Percentiles rank a stretch among this genome's conserved stretches.
phyloP scores from a whole-genome alignment of 1,140 invertebrate genomes.

The Scaptomyza graminum region DNA sequence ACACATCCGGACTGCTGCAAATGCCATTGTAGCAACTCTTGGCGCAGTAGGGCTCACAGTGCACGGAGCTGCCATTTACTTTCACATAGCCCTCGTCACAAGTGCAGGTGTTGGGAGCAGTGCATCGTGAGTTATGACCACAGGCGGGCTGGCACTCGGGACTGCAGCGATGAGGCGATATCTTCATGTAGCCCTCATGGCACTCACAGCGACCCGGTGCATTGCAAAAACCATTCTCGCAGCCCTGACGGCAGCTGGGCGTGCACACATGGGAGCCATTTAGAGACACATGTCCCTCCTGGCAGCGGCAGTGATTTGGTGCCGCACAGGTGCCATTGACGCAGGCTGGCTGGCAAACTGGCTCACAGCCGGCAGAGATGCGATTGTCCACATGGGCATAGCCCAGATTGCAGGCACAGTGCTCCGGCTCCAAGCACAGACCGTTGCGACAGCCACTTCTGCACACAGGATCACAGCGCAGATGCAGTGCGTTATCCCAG shows the following conservation, averaged over 20 bases:
- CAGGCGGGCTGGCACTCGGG: slow-evolving; percentile 85
- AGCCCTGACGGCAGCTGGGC: slow-evolving; percentile 70
- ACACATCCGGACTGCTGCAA: slow-evolving; percentile 84
- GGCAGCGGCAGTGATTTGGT: slow-evolving; percentile 84
- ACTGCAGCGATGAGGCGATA: slow-evolving; percentile 83
- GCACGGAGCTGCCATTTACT: slow-evolving; percentile 61
- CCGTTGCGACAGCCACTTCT: slow-evolving; percentile 66
- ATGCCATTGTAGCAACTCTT: slow-evolving; percentile 83
- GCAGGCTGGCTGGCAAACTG: slow-evolving; percentile 74
- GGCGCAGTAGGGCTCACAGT: slow-evolving; percentile 69
- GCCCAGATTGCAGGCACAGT: slow-evolving; percentile 80
- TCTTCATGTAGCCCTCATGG: slow-evolving; percentile 62
- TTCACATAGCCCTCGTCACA: slow-evolving; percentile 86
- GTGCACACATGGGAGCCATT: slow-evolving; percentile 60
- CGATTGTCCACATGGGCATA: slow-evolving; percentile 46
- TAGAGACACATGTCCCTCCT: slow-evolving; percentile 60
- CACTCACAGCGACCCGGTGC: slow-evolving; percentile 72
- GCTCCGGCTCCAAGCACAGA: slow-evolving; percentile 83
- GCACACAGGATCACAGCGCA: slow-evolving; percentile 70
- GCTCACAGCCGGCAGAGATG: slow-evolving; percentile 68
- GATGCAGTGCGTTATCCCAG: slow-evolving; percentile 25
- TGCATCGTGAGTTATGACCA: slow-evolving; percentile 85
- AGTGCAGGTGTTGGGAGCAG: slow-evolving; percentile 85
- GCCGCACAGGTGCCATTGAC: slow-evolving; percentile 83
- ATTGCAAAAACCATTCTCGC: slow-evolving; percentile 75